A percentile compares a stretch with the other conserved stretches of the same genome.
phyloP scores from a whole-genome alignment of 2,888 invertebrate species.

The Brenthis hecate region DNA sequence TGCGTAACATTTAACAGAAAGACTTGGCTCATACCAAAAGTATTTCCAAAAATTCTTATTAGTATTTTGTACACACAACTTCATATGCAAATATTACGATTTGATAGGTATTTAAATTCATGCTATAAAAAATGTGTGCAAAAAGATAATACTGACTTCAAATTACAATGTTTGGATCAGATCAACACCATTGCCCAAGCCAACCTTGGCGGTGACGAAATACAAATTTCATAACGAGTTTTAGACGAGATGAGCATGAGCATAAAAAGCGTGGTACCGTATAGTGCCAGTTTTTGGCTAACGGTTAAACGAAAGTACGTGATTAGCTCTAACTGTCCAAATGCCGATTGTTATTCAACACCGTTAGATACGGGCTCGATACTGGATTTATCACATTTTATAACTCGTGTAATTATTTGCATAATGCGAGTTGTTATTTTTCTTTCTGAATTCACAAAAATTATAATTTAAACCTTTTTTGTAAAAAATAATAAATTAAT shows the following conservation, averaged over 20 bases:
- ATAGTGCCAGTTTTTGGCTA: constrained; percentile 76
- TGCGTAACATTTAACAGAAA: too few relatives aligned
- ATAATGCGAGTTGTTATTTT: background rate
- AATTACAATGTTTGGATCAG: constrained; percentile 15
- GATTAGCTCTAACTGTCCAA: constrained; percentile 76
- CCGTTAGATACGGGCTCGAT: constrained; percentile 33
- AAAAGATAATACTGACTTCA: constrained; percentile 1
- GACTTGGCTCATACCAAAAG: too few relatives aligned
- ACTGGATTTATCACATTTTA: constrained; percentile 27
- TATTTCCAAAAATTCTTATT: too few relatives aligned
- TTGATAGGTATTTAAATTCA: background rate
- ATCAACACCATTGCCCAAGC: constrained; percentile 48
- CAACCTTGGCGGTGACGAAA: constrained; percentile 70
- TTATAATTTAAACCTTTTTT: background rate
- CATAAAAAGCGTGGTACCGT: constrained; percentile 77
- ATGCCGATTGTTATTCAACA: constrained; percentile 46
- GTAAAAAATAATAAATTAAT: too few relatives aligned
- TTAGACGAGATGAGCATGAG: constrained; percentile 67
- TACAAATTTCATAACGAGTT: constrained; percentile 73
- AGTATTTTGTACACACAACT: too few relatives aligned
- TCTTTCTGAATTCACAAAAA: background rate
- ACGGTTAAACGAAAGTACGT: constrained; percentile 72
- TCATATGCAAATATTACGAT: too few relatives aligned
- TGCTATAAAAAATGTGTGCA: background rate
- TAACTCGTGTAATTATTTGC: constrained; percentile 29